Base-by-base conservation (phyloP, 2,113 vertebrate genomes). In the Urocolius indicus region DNA sequence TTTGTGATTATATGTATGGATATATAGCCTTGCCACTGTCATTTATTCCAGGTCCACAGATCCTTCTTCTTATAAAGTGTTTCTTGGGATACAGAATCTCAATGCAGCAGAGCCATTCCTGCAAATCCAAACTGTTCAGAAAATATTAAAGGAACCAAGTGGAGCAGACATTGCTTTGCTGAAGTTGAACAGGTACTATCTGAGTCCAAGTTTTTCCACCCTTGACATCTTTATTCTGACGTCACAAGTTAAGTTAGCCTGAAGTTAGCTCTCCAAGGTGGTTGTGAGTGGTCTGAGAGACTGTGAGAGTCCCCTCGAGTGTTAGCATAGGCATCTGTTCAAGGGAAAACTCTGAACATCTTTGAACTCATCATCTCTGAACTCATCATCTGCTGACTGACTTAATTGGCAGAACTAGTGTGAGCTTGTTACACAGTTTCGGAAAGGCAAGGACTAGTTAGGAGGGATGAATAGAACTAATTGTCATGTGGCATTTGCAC, bases 81-180 rank as follows among this genome's bases (percentile, higher is more conserved):
- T 97, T 24, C 79, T 99, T 93, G 99, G 99, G 0, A 87, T 98
- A 43, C 97, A 99, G 76, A 89, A 12, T 8, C 99, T 99, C 80
- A 0, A 1, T 6, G 96, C 67, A 55, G 38, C 1, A 3, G 98
- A 99, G 58, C 0, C 11, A 2, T 97, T 98, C 2, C 97, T 98
- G 67, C 99, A 99, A 96, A 81, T 96, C 2, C 96, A 77, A 71
- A 58, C 66, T 6, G 95, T 98, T 91, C 79, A 95, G 8, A 98
- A 95, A 90, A 22, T 99, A 59, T 77, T 99, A 58, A n/a, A 89
- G 85, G 99, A 84, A 75, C 98, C 98, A 32, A 29, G 3, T 3
- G 29, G 94, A 32, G 98, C 96, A 5, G 99, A 99, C 49, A 98
- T 99, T 4, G 99, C 99, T 72, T 96, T 99, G 95, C 96, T 99